These are phyloP conservation scores for Alexandromys oeconomus DNA, from an alignment of 2,797 vertebrate species.

Conservation along the genomic window DNA sequence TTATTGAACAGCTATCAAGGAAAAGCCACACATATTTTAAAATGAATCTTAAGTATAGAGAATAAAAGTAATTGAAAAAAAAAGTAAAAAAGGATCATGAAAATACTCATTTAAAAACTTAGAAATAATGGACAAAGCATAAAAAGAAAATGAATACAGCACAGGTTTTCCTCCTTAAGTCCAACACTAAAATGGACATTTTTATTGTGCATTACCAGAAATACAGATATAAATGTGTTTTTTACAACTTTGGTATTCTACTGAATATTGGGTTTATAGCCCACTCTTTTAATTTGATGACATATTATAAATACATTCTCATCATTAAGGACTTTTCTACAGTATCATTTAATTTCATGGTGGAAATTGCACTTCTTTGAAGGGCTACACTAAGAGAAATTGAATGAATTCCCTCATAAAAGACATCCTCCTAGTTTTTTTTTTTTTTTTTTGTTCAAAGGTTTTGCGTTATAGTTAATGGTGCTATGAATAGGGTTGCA, in stretches of 20 bases:
- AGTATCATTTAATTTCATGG: not conserved
- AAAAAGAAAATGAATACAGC: conserved; percentile 10
- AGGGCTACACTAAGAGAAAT: conserved; percentile 33
- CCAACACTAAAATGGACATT: not conserved
- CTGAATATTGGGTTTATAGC: conserved; percentile 1
- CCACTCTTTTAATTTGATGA: not conserved
- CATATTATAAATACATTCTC: not conserved
- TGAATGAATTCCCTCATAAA: not conserved
- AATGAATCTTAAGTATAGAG: not conserved
- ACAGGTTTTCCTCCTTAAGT: not conserved
- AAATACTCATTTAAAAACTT: conserved; percentile 34
- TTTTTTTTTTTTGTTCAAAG: conserved; percentile 21
- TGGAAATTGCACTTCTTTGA: conserved; percentile 35
- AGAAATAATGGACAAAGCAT: not conserved
- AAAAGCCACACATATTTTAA: conserved; percentile 27
- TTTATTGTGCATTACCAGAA: not conserved
- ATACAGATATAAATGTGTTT: not conserved
- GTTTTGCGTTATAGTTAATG: conserved; percentile 22
- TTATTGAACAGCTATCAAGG: conserved; percentile 35
- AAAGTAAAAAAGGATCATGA: not conserved
- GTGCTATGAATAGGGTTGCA: conserved; percentile 21
- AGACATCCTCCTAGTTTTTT: not conserved
- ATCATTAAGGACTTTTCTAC: conserved; percentile 28
- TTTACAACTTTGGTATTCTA: conserved; percentile 34
- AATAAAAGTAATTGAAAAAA: not conserved